Conservation (phyloP, 2,113 vertebrate genomes). For the Gobius niger region DNA sequence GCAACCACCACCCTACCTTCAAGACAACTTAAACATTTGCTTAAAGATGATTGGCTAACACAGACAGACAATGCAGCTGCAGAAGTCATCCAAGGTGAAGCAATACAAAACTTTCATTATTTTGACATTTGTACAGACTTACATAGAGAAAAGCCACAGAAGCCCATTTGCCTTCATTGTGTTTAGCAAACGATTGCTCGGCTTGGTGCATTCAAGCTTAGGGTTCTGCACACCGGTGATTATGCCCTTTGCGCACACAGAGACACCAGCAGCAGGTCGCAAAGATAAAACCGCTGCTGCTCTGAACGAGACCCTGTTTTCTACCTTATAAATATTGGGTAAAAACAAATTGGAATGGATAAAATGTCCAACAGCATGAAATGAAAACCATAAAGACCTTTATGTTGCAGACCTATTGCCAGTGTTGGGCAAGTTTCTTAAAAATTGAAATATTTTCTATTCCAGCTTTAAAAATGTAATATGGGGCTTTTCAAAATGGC, state of each 20-base stretch:
- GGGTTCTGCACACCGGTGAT: constrained; percentile 20
- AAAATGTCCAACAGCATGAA: no score
- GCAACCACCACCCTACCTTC: no score
- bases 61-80: not conserved
- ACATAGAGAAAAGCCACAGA: not conserved
- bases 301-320: constrained; percentile 20
- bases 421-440: no score
- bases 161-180: not conserved
- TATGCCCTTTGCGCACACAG: constrained; percentile 33
- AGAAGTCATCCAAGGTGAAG: not conserved
- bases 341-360: not conserved
- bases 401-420: no score
- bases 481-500: no score
- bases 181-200: not conserved
- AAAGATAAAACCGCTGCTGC: constrained; percentile 10
- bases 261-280: not conserved
- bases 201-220: not conserved
- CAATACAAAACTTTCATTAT: not conserved
- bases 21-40: no score
- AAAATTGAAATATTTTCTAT: no score
- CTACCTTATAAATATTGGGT: constrained; percentile 25
- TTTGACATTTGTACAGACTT: not conserved
- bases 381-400: no score
- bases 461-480: no score
- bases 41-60: not conserved